Percentiles rank a stretch among this genome's conserved stretches.
phyloP scores from a whole-genome alignment of 2,113 vertebrate species.

The Cyprinodon brontotheroides region DNA sequence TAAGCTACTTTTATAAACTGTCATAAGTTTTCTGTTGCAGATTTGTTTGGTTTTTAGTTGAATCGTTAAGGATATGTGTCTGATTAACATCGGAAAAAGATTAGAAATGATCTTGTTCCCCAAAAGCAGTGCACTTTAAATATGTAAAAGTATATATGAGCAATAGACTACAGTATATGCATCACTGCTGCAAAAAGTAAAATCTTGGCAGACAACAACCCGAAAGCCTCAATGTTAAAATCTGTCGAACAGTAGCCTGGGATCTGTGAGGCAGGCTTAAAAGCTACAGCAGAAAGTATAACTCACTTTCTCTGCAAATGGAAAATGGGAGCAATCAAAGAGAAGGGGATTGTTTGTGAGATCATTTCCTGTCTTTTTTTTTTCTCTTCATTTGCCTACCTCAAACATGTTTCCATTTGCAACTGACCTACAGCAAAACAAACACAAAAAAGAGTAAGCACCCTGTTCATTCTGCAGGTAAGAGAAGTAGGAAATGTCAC shows the following conservation, averaged over 20 bases:
- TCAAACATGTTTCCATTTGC: slow-evolving; percentile 75
- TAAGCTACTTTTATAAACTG: background rate
- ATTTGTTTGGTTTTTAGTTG: background rate
- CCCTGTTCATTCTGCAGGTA: slow-evolving; percentile 41
- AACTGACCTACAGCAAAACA: slow-evolving; percentile 29
- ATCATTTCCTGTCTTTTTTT: slow-evolving; percentile 80
- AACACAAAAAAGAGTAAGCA: slow-evolving; percentile 16
- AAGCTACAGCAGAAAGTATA: slow-evolving; percentile 70
- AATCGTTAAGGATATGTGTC: background rate
- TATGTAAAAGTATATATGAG: background rate
- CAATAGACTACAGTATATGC: background rate
- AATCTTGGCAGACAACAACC: background rate
- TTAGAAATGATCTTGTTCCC: background rate
- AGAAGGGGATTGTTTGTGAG: slow-evolving; percentile 77
- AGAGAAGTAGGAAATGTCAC: slow-evolving; percentile 10
- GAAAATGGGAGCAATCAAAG: slow-evolving; percentile 81
- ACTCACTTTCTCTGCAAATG: slow-evolving; percentile 78
- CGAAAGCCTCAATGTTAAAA: slow-evolving; percentile 25
- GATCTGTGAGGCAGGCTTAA: slow-evolving; percentile 53
- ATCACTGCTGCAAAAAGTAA: slow-evolving; percentile 14
- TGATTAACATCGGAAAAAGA: background rate
- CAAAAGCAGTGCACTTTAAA: background rate
- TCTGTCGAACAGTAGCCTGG: slow-evolving; percentile 41
- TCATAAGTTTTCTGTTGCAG: background rate
- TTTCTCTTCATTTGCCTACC: slow-evolving; percentile 58